Evolutionary conservation across 37 sponge, comb jelly and placozoan genomes (phyloP).

Genomic region (Axinella damicornis): DNA sequence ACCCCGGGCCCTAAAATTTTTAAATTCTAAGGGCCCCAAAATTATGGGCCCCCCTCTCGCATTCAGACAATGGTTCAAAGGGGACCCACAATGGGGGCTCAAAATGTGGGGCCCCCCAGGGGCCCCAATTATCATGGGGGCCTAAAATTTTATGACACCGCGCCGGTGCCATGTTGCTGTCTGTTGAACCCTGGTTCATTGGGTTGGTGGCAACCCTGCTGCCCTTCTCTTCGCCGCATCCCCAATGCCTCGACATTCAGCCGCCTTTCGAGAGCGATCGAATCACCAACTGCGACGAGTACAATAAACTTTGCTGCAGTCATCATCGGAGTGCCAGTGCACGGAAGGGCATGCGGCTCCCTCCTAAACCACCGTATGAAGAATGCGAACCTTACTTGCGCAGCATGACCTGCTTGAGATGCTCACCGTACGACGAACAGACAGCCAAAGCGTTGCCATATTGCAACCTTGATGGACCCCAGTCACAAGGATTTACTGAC

Average conservation of each 20-base stretch:
- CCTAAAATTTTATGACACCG: no score
- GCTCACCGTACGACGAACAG: conserved; percentile 67
- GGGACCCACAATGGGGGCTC: no score
- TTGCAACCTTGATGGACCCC: conserved; percentile 79
- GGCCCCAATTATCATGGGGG: no score
- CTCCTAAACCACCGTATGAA: background rate
- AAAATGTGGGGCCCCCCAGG: no score
- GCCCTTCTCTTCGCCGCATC: conserved; percentile 37
- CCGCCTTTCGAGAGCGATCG: conserved; percentile 57
- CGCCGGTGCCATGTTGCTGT: no score
- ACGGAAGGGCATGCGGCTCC: background rate
- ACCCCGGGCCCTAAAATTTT: no score
- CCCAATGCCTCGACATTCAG: conserved; percentile 78
- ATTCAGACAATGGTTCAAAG: no score
- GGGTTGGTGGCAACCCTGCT: no score
- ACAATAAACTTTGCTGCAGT: conserved; percentile 63
- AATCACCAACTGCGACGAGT: conserved; percentile 51
- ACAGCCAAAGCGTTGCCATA: conserved; percentile 43
- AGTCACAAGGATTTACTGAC: background rate
- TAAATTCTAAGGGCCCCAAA: no score
- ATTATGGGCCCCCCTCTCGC: no score
- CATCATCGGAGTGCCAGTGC: conserved; percentile 4
- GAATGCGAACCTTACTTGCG: conserved; percentile 48
- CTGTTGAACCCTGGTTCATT: no score
- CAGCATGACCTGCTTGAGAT: conserved; percentile 58